Evolutionary conservation across 1,140 invertebrate species (phyloP).

Genomic region (Neodiprion virginianus): DNA sequence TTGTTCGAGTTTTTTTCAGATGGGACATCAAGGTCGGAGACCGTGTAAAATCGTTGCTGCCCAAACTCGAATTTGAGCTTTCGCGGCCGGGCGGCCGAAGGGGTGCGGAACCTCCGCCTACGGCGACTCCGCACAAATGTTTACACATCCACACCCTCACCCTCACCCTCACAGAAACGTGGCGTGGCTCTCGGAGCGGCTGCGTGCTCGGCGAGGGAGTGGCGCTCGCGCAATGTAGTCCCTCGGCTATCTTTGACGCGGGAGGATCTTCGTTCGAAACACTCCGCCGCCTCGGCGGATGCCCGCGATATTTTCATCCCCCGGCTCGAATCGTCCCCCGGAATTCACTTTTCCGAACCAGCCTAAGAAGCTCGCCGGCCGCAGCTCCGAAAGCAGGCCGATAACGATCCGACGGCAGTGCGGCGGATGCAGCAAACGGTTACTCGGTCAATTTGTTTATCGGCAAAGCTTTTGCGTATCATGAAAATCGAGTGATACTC

Average conservation of each 20-base stretch:
- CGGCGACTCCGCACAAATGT: not conserved
- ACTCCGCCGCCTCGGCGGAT: not conserved
- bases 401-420: not conserved
- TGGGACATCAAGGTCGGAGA: no score
- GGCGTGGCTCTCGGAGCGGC: constrained; percentile 37
- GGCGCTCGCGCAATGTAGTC: constrained; percentile 58
- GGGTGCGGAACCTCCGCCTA: not conserved
- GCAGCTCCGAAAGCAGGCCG: not conserved
- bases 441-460: constrained; percentile 33
- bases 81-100: not conserved
- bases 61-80: not conserved
- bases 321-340: no score
- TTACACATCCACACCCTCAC: not conserved
- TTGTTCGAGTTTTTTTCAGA: no score
- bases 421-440: constrained; percentile 18
- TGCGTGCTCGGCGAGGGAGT: constrained; percentile 46
- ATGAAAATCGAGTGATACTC: constrained; percentile 31
- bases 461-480: constrained; percentile 34
- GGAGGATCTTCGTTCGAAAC: constrained; percentile 39
- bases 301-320: not conserved
- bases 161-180: not conserved
- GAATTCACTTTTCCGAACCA: constrained; percentile 36
- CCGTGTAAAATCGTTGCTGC: no score
- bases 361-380: constrained; percentile 34
- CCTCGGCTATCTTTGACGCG: constrained; percentile 51